Evolutionary conservation across 1,140 invertebrate species (phyloP).

Genomic region (Callitettix versicolor): DNA sequence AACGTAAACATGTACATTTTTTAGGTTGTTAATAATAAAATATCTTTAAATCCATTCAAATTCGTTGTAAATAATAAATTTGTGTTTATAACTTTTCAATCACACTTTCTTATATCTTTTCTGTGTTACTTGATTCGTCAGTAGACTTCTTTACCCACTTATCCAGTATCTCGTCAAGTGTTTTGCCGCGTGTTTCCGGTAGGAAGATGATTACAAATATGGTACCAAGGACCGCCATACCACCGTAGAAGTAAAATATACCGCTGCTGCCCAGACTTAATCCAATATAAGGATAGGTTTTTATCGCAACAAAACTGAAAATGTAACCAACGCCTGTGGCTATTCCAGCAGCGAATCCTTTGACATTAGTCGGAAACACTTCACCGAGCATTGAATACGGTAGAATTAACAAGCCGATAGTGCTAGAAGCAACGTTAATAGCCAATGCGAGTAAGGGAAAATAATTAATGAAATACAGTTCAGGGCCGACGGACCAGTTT

Average conservation of each 20-base stretch:
- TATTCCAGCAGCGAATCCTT: constrained; percentile 49
- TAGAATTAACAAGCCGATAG: constrained; percentile 44
- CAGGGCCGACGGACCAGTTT: not conserved
- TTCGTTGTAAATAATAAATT: too few relatives aligned
- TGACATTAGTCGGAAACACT: constrained; percentile 33
- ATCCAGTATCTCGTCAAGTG: constrained; percentile 51
- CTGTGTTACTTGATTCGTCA: too few relatives aligned
- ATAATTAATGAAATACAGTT: constrained; percentile 30
- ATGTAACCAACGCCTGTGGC: constrained; percentile 54
- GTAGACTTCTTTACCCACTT: constrained; percentile 17
- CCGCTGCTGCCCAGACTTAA: constrained; percentile 42
- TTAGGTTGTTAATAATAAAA: too few relatives aligned
- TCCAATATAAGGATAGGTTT: constrained; percentile 54
- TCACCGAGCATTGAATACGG: constrained; percentile 53
- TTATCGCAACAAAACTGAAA: constrained; percentile 61
- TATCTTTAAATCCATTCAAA: too few relatives aligned
- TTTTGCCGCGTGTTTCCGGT: constrained; percentile 73
- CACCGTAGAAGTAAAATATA: constrained; percentile 60
- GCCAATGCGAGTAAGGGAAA: constrained; percentile 37
- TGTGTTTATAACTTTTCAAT: too few relatives aligned
- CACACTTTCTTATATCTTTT: too few relatives aligned
- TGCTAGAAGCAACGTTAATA: constrained; percentile 41
- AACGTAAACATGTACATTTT: too few relatives aligned
- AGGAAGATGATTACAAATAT: constrained; percentile 55
- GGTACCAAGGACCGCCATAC: constrained; percentile 50